A percentile compares a stretch with the other conserved stretches of the same genome.
Conservation (phyloP, 1,140 invertebrate genomes). For the Pogonognathellus flavescens region DNA sequence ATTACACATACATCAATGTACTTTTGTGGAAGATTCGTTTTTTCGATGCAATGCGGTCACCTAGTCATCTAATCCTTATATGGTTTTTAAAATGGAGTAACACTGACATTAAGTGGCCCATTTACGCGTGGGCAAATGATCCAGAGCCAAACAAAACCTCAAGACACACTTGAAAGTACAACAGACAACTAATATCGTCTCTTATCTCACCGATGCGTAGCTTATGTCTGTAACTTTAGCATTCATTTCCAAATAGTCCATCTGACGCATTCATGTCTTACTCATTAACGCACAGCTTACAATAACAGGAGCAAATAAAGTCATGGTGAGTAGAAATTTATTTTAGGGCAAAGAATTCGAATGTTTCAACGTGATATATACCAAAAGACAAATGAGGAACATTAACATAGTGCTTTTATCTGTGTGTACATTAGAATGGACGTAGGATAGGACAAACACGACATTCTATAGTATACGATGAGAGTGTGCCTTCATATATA, state of each 20-base stretch:
- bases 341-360: not conserved
- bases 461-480: too few species aligned
- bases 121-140: constrained; percentile 46
- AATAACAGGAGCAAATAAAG: constrained; percentile 12
- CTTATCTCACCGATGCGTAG: not conserved
- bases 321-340: not conserved
- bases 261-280: constrained; percentile 28
- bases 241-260: too few species aligned
- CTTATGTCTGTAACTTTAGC: not conserved
- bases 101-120: constrained; percentile 43
- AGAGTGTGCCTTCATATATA: not conserved
- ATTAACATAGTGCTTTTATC: not conserved
- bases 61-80: constrained; percentile 21
- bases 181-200: too few species aligned
- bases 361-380: too few species aligned
- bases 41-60: constrained; percentile 38
- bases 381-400: not conserved
- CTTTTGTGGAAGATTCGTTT: constrained; percentile 11
- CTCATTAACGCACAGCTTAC: not conserved
- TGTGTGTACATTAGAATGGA: not conserved
- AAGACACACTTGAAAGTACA: too few species aligned
- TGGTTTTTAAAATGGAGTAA: constrained; percentile 31
- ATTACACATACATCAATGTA: not conserved
- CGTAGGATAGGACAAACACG: too few species aligned
- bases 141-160: constrained; percentile 24